Evolutionary conservation across 2,797 vertebrate species (phyloP).

Genomic region (Thaleichthys pacificus): DNA sequence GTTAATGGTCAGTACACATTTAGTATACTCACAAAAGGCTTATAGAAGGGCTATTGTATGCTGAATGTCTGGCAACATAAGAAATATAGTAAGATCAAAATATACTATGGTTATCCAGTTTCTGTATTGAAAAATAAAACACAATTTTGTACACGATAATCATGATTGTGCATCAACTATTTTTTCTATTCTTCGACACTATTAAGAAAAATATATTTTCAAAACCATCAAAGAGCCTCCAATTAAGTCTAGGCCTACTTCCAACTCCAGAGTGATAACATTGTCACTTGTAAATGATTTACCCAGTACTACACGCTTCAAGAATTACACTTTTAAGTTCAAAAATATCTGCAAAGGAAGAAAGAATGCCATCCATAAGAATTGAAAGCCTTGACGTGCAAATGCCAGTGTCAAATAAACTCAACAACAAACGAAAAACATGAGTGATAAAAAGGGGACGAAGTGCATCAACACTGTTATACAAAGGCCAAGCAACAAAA

Average conservation of each 20-base stretch:
- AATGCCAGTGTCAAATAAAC: constrained; percentile 56
- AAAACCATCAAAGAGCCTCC: constrained; percentile 52
- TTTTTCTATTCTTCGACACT: constrained; percentile 58
- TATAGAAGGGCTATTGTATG: constrained; percentile 58
- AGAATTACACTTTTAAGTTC: constrained; percentile 50
- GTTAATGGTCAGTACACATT: constrained; percentile 57
- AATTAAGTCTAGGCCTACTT: constrained; percentile 49
- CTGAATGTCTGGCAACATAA: constrained; percentile 62
- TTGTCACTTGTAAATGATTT: constrained; percentile 39
- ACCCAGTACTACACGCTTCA: constrained; percentile 27
- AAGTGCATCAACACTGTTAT: no score
- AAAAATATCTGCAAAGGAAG: constrained; percentile 41
- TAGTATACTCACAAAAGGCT: constrained; percentile 66
- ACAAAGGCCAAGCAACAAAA: constrained; percentile 32
- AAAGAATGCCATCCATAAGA: constrained; percentile 46
- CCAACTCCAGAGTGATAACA: constrained; percentile 56
- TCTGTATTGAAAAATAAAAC: constrained; percentile 71
- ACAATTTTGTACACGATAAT: constrained; percentile 59
- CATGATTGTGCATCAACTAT: constrained; percentile 66
- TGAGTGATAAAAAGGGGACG: constrained; percentile 29
- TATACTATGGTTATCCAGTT: constrained; percentile 70
- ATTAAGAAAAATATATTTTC: constrained; percentile 72
- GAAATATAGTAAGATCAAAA: constrained; percentile 69
- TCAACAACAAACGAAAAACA: constrained; percentile 42
- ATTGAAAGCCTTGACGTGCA: constrained; percentile 39